These are phyloP conservation scores for Ophiodon elongatus DNA, from an alignment of 2,113 vertebrate genomes.

Conservation along the genomic window DNA sequence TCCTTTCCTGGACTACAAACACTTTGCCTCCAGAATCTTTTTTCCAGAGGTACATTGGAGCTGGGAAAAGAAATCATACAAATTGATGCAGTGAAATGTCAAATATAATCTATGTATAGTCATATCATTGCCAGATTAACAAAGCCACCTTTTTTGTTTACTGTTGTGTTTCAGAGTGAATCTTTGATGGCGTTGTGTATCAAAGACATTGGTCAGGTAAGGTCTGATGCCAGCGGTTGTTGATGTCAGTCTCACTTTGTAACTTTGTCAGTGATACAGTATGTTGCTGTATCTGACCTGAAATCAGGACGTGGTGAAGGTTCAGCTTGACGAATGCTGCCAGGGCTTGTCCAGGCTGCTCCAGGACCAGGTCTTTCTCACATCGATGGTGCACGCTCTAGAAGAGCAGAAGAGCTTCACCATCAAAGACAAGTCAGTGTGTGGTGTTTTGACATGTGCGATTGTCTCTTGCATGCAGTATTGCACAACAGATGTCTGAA, in stretches of 20 bases:
- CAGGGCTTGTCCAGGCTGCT: conserved; percentile 68
- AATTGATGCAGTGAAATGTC: neutral
- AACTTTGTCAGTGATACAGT: conserved; percentile 1
- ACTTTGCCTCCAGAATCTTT: conserved; percentile 95
- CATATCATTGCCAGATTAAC: neutral
- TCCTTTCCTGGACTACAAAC: conserved; percentile 98
- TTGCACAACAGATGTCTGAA: neutral
- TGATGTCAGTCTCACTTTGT: neutral
- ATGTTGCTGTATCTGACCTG: conserved; percentile 19
- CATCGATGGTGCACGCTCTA: conserved; percentile 75
- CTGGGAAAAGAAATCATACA: conserved; percentile 36
- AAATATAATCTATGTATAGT: neutral
- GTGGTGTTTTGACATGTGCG: neutral
- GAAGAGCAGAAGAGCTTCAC: conserved; percentile 80
- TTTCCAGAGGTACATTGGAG: conserved; percentile 92
- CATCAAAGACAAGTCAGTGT: conserved; percentile 75
- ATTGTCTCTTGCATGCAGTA: neutral
- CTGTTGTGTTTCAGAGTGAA: conserved; percentile 62
- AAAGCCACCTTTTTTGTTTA: neutral
- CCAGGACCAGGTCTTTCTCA: conserved; percentile 74
- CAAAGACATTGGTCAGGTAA: conserved; percentile 82
- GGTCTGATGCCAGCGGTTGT: neutral
- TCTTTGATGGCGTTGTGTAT: conserved; percentile 64
- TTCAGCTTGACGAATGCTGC: conserved; percentile 65
- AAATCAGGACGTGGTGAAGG: conserved; percentile 60